Evolutionary conservation across 1,140 invertebrate genomes (phyloP).

Genomic region (Trichoplusia ni): DNA sequence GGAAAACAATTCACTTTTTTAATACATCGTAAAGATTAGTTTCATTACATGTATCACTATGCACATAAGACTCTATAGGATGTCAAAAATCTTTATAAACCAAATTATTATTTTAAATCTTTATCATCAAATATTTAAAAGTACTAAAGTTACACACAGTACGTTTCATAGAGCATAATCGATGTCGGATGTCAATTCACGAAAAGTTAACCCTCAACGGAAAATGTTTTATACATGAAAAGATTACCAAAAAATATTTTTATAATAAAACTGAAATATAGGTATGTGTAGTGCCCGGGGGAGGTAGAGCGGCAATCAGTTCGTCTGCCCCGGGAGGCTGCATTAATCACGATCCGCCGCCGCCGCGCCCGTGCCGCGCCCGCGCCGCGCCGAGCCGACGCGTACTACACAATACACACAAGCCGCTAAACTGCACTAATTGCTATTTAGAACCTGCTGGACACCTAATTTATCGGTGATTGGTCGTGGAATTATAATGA

Average conservation of each 20-base stretch:
- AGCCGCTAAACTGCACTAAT: slow-evolving; percentile 25
- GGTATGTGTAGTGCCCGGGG: slow-evolving; percentile 34
- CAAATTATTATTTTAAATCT: no score
- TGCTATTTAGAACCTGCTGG: slow-evolving; percentile 18
- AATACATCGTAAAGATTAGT: no score
- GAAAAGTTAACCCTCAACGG: neutral
- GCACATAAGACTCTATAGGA: no score
- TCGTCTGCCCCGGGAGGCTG: slow-evolving; percentile 50
- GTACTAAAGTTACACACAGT: no score
- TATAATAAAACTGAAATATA: slow-evolving; percentile 36
- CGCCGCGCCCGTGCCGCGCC: neutral
- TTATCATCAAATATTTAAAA: no score
- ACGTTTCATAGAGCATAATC: no score
- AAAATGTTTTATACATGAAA: neutral
- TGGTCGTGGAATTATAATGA: no score
- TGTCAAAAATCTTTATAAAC: no score
- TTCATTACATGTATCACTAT: no score
- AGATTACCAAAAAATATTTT: slow-evolving; percentile 41
- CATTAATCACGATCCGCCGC: slow-evolving; percentile 58
- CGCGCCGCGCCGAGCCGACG: neutral
- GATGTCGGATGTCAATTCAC: no score
- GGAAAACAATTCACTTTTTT: neutral
- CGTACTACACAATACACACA: slow-evolving; percentile 2
- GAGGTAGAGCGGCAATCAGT: slow-evolving; percentile 56
- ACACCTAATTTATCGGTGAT: neutral